These are phyloP conservation scores for Scotopteryx bipunctaria DNA, from an alignment of 2,888 invertebrate genomes.

Conservation along the genomic window DNA sequence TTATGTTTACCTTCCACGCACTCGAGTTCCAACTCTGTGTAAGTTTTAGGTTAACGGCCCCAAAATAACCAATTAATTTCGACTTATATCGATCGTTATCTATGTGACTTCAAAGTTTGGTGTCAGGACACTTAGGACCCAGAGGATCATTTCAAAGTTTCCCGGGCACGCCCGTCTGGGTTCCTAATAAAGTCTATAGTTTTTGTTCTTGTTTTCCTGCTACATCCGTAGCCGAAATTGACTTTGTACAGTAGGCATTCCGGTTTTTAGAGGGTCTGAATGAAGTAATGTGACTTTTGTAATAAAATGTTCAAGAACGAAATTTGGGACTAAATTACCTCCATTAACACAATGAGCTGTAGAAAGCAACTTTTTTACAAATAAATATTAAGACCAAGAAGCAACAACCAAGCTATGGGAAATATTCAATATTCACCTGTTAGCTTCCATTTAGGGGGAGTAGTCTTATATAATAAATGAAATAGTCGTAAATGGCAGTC, in stretches of 20 bases:
- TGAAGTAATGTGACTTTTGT: background rate
- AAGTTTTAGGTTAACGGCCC: conserved; percentile 31
- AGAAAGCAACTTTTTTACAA: background rate
- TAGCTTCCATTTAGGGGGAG: conserved; percentile 40
- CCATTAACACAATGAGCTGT: background rate
- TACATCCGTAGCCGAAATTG: background rate
- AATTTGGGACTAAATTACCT: no score
- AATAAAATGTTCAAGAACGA: background rate
- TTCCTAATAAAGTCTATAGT: conserved; percentile 32
- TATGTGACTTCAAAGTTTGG: conserved; percentile 28
- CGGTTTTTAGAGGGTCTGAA: background rate
- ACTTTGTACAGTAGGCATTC: no score
- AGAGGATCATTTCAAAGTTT: conserved; percentile 27
- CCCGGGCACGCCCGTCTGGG: conserved; percentile 8
- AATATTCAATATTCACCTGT: background rate
- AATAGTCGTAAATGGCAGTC: conserved; percentile 45
- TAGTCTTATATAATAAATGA: conserved; percentile 42
- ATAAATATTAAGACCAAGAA: background rate
- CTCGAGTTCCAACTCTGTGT: conserved; percentile 24
- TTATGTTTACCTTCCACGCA: conserved; percentile 26
- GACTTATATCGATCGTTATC: conserved; percentile 33
- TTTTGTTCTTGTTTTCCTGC: conserved; percentile 11
- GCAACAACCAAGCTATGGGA: background rate
- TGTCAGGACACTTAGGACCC: conserved; percentile 14
- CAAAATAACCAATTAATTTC: conserved; percentile 34